Percentiles rank a stretch among this genome's conserved stretches.
Evolutionary conservation across 2,797 vertebrate genomes (phyloP).

Genomic region (Anomalospiza imberbis): DNA sequence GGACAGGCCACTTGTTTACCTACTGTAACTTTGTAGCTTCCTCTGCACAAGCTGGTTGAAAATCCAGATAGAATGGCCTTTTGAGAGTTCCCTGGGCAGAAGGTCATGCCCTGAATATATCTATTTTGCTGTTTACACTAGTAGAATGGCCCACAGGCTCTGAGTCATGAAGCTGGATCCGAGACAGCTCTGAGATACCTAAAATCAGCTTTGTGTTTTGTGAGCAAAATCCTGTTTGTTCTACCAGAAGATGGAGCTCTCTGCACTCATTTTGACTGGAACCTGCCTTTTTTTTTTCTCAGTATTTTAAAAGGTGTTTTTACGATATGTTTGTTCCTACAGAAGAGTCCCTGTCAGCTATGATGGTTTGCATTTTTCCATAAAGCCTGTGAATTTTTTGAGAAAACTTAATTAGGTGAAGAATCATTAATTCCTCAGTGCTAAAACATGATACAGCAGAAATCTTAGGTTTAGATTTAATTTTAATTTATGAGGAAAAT

Average conservation of each 20-base stretch:
- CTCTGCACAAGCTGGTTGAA: not conserved
- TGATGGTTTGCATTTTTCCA: not conserved
- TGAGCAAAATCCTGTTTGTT: not conserved
- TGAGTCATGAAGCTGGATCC: not conserved
- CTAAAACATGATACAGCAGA: not conserved
- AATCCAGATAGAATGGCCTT: not conserved
- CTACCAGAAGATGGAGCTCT: conserved; percentile 30
- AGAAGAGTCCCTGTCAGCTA: not conserved
- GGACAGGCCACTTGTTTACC: not conserved
- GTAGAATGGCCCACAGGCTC: not conserved
- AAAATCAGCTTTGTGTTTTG: not conserved
- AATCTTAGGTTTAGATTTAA: not conserved
- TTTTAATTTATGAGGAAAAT: not conserved
- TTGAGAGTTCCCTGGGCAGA: not conserved
- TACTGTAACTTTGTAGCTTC: not conserved
- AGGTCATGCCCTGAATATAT: not conserved
- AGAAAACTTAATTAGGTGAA: not conserved
- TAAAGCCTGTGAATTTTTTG: not conserved
- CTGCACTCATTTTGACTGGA: not conserved
- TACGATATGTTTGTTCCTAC: not conserved
- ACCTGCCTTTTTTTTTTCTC: not conserved
- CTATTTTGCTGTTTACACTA: not conserved
- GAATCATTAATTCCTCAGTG: not conserved
- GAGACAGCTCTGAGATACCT: not conserved
- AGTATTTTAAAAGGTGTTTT: not conserved